Conservation (phyloP, 2,888 invertebrate genomes). For the Hyposoter dolosus region DNA sequence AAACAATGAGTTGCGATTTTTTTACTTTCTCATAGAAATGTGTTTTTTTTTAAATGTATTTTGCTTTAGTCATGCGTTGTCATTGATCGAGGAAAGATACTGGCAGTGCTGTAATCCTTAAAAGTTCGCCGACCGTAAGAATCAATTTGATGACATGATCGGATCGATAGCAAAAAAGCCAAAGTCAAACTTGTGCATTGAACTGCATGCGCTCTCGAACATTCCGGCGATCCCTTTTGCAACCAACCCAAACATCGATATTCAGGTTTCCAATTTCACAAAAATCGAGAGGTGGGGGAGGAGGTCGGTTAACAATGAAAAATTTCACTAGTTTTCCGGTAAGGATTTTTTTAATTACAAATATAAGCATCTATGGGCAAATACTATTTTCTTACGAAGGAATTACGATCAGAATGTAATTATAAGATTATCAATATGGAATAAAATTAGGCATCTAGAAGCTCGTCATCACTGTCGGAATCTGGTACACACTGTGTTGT, state of each 20-base stretch:
- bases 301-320: neutral
- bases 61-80: neutral
- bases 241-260: neutral
- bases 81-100: neutral
- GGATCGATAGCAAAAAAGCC: no score
- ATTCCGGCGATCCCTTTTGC: neutral
- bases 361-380: constrained; percentile 48
- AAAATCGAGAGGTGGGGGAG: neutral
- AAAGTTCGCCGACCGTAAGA: no score
- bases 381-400: constrained; percentile 26
- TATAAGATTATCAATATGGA: constrained; percentile 24
- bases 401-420: constrained; percentile 8
- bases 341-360: constrained; percentile 54
- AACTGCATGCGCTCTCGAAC: neutral
- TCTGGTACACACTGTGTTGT: constrained; percentile 77
- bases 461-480: constrained; percentile 79
- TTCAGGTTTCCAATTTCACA: neutral
- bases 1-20: neutral
- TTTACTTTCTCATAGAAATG: neutral
- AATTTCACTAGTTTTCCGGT: neutral
- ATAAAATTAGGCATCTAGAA: constrained; percentile 75
- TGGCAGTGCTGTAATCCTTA: neutral
- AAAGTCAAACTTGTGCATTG: no score
- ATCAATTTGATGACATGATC: no score
- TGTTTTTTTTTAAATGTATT: neutral